A percentile compares a stretch with the other conserved stretches of the same genome.
phyloP scores from a whole-genome alignment of 1,140 invertebrate species.

The Vanessa atalanta region DNA sequence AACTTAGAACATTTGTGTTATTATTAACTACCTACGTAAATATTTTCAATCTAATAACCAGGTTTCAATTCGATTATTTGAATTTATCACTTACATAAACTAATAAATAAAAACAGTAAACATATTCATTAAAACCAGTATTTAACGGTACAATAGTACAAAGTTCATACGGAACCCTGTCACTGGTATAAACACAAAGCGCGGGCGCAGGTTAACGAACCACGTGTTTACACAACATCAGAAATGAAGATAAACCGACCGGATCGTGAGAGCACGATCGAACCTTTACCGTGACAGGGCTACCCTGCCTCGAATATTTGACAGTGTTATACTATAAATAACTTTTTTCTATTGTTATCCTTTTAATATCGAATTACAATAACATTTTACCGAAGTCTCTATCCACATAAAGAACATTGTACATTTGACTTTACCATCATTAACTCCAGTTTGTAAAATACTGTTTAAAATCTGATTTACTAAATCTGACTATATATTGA shows the following conservation, averaged over 20 bases:
- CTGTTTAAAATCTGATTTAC: background rate
- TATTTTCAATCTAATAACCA: too few relatives aligned
- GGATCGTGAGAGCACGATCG: constrained; percentile 6
- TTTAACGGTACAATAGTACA: background rate
- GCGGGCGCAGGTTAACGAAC: constrained; percentile 34
- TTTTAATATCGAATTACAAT: constrained; percentile 1
- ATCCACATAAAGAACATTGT: background rate
- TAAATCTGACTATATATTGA: too few relatives aligned
- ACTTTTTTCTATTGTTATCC: background rate
- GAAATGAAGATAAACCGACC: constrained; percentile 26
- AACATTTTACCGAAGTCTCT: too few relatives aligned
- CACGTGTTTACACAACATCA: constrained; percentile 32
- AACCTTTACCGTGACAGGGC: background rate
- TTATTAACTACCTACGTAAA: too few relatives aligned
- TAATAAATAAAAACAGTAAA: background rate
- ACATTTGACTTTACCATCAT: background rate
- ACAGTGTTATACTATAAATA: background rate
- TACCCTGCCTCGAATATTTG: constrained; percentile 2
- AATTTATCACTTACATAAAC: background rate
- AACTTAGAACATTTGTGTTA: too few relatives aligned
- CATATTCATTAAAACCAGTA: background rate
- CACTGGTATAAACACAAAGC: constrained; percentile 5
- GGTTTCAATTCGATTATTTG: too few relatives aligned
- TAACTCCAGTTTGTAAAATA: background rate
- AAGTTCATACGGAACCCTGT: constrained; percentile 3